A percentile compares a stretch with the other conserved stretches of the same genome.
Conservation (phyloP, 2,113 vertebrate genomes). For the Oreotrochilus melanogaster region DNA sequence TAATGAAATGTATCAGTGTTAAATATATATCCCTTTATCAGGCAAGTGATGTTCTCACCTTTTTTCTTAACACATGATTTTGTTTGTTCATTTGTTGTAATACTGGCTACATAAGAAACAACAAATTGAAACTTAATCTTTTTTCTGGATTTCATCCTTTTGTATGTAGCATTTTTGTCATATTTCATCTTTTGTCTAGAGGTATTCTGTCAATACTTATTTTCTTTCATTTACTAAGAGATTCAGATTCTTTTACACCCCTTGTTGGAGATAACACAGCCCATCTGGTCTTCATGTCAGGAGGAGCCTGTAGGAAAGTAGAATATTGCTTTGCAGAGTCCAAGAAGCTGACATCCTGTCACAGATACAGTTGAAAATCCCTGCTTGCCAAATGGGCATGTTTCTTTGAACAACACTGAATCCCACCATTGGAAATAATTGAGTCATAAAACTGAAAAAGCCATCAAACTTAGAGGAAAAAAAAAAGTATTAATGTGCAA, state of each 20-base stretch:
- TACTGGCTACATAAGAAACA: background rate
- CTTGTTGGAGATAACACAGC: background rate
- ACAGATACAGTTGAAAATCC: slow-evolving; percentile 1
- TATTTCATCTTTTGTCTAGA: background rate
- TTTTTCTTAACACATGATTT: background rate
- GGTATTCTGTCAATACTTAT: background rate
- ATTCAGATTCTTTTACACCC: background rate
- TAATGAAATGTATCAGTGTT: background rate
- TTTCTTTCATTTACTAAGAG: background rate
- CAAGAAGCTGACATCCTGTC: slow-evolving; percentile 53
- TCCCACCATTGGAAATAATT: background rate
- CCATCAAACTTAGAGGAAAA: background rate
- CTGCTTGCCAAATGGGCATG: background rate
- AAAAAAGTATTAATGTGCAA: background rate
- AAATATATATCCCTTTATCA: background rate
- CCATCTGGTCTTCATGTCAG: slow-evolving; percentile 46
- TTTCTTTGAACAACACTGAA: background rate
- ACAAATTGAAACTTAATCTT: background rate
- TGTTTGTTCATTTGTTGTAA: background rate
- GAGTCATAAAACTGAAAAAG: background rate
- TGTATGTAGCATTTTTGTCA: background rate
- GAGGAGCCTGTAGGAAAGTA: background rate
- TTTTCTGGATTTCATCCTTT: background rate
- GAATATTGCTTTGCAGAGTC: background rate
- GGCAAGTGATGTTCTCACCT: background rate